phyloP scores from a whole-genome alignment of 2,888 invertebrate species.

The Sesamia inferens region DNA sequence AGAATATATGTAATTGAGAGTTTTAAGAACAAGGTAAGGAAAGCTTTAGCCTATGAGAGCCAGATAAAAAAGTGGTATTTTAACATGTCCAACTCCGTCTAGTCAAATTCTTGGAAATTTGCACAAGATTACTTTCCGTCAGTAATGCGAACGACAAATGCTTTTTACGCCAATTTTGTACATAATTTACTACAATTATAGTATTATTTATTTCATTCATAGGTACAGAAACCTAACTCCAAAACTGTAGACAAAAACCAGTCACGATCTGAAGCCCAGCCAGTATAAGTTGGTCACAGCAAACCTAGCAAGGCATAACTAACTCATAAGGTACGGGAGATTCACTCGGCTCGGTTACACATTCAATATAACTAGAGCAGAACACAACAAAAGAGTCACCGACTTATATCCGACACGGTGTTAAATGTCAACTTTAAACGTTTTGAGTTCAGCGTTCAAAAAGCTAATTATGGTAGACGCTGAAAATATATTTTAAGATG shows the following conservation, averaged over 20 bases:
- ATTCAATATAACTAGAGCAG: conserved; percentile 58
- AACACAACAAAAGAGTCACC: conserved; percentile 41
- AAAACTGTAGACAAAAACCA: conserved; percentile 12
- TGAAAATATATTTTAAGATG: background rate
- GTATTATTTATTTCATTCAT: conserved; percentile 17
- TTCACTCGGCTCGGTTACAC: conserved; percentile 52
- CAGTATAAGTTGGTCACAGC: conserved; percentile 51
- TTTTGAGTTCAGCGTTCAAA: conserved; percentile 3
- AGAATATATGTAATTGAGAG: no score
- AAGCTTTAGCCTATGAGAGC: background rate
- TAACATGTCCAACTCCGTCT: no score
- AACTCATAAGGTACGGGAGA: conserved; percentile 57
- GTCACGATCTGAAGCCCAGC: conserved; percentile 34
- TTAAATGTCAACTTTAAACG: conserved; percentile 42
- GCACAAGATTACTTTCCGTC: background rate
- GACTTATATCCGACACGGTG: conserved; percentile 43
- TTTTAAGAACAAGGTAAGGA: background rate
- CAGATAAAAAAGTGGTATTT: background rate
- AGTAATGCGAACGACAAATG: background rate
- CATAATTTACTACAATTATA: background rate
- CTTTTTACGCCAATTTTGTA: background rate
- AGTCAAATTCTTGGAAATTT: background rate
- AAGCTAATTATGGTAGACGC: background rate
- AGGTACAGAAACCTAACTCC: conserved; percentile 12
- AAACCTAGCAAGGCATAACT: conserved; percentile 43